Evolutionary conservation across 2,888 invertebrate species (phyloP), one percentile per base, ranked within the genome.

Genomic region (Drosophila pegasa): DNA sequence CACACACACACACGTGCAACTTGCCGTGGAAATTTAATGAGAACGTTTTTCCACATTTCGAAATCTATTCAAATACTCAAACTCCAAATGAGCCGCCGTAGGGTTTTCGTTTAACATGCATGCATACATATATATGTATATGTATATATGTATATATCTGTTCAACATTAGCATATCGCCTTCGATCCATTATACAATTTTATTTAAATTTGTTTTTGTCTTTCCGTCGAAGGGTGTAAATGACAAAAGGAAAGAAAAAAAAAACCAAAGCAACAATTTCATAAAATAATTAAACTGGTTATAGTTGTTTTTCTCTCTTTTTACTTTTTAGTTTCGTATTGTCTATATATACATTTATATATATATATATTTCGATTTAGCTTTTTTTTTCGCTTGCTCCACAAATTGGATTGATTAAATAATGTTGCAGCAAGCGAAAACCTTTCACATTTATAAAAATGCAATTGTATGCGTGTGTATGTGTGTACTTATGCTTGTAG

Each of bases 391-490:
- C 87, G 58, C 61, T 65, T 80, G 84, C 87, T 87, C 82, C 88
- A 78, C 89, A 88, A 84, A 84, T 87, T 85, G 84, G 88, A 78
- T 89, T 89, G 85, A 87, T 85, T 85, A 85, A 89, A 85, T 89
- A 85, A 85, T 85, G 88, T 87, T 89, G 85, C 85, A 89, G 88
- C 85, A 85, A 85, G 88, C 89, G 82, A 85, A 84, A 85, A 85
- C 85, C 85, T 85, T 85, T 85, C 89, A 85, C 85, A 89, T 89
- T 85, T 89, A 88, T 70, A 64, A 71, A 67, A 75, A 20, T 79
- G 73, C 75, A 70, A 18, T 55, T 61, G 61, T 76, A 16, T 70
- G 45, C 40, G 64, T 76, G 33, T 57, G 16, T 41, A 48, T 33
- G 20, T 54, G 55, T 79, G 62, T 62, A 52, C 64, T 58, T 64